Evolutionary conservation across 1,140 invertebrate species (phyloP).

Genomic region (Luehdorfia chinensis): DNA sequence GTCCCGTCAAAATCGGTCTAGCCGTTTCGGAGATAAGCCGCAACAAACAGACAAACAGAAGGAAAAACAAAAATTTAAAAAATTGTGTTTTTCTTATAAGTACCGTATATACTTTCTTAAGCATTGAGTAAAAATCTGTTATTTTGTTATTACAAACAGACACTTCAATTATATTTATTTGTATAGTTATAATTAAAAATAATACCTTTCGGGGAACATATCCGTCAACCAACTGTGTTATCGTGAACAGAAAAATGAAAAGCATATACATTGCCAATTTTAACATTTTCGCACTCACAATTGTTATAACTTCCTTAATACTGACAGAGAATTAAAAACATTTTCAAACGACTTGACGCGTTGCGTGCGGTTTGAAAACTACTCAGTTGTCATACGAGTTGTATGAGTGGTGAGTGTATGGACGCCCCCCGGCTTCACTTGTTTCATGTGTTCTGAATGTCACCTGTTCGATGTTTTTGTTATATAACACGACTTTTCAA

Average conservation of each 20-base stretch:
- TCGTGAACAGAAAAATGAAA: background rate
- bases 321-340: background rate
- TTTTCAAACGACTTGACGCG: constrained; percentile 6
- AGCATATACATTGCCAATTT: background rate
- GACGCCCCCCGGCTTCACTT: background rate
- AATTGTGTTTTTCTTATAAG: too few relatives aligned
- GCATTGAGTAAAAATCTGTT: too few relatives aligned
- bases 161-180: too few relatives aligned
- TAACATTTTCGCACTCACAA: background rate
- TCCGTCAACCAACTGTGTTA: background rate
- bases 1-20: too few relatives aligned
- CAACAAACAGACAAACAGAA: too few relatives aligned
- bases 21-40: too few relatives aligned
- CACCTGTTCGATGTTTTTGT: background rate
- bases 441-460: too few relatives aligned
- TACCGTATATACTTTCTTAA: too few relatives aligned
- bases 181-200: too few relatives aligned
- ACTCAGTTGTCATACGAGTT: constrained; percentile 3
- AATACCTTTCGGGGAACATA: constrained; percentile 3
- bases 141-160: too few relatives aligned
- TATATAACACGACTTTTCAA: too few relatives aligned
- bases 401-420: constrained; percentile 4
- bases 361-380: constrained; percentile 3
- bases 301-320: background rate
- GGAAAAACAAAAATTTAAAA: too few relatives aligned